A percentile compares a stretch with the other conserved stretches of the same genome.
Evolutionary conservation across 2,113 vertebrate genomes (phyloP).

Genomic region (Myotis yumanensis): DNA sequence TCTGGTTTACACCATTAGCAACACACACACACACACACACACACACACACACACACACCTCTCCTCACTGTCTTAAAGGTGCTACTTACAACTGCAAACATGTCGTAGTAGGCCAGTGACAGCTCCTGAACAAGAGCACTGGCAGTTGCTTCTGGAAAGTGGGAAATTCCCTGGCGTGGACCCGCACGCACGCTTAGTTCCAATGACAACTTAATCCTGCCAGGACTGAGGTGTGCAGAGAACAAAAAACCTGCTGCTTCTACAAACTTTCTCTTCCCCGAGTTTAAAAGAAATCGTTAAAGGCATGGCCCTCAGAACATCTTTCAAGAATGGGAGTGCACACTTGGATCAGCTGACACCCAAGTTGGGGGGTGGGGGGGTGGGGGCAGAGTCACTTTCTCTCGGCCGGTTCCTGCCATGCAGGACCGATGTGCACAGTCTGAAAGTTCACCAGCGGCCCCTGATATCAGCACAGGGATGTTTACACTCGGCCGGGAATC

Average conservation of each 20-base stretch:
- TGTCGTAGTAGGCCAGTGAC: slow-evolving; percentile 63
- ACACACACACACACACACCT: neutral
- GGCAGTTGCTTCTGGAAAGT: slow-evolving; percentile 61
- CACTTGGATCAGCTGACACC: neutral
- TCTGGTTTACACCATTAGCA: slow-evolving; percentile 52
- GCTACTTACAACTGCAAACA: slow-evolving; percentile 66
- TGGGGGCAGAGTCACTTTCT: neutral
- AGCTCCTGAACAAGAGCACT: slow-evolving; percentile 67
- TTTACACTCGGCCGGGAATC: neutral
- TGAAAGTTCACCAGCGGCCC: neutral
- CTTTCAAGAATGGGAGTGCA: neutral
- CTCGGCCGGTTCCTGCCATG: neutral
- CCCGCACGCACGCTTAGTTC: slow-evolving; percentile 30
- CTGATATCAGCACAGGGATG: neutral
- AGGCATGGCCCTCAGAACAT: neutral
- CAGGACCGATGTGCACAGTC: neutral
- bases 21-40: neutral
- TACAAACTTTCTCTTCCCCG: slow-evolving; percentile 33
- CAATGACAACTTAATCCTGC: slow-evolving; percentile 72
- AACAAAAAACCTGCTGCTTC: slow-evolving; percentile 55
- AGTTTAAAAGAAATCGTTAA: slow-evolving; percentile 47
- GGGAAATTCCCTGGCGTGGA: slow-evolving; percentile 74
- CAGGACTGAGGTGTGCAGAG: slow-evolving; percentile 55
- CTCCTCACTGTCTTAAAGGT: slow-evolving; percentile 54
- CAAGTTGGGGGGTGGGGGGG: neutral